Evolutionary conservation across 2,888 invertebrate species (phyloP), one percentile per base, ranked within the genome.

Genomic region (Polyommatus iphigenia): DNA sequence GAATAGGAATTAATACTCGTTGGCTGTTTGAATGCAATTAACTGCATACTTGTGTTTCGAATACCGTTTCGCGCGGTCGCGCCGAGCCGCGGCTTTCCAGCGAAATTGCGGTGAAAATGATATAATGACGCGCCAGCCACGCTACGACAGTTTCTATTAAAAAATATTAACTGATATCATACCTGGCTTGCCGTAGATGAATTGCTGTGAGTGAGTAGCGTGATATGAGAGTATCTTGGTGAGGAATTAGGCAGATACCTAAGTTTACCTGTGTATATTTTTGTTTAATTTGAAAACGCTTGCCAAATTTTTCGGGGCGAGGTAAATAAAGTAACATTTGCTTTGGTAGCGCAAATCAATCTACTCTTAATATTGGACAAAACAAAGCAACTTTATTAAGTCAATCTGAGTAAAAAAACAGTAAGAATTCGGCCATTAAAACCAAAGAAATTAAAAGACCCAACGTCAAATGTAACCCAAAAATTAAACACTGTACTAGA

Each of bases 71-170:
- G 90, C 91, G 87, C 88, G 92, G 90, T 85, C 89, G 91, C 86
- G 82, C 84, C 81, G 80, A 82, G 80, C 83, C 85, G 81, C 84
- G 84, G 89, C 92, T 92, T 93, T 93, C 91, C 85, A 91, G 85
- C 87, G 85, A 91, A 90, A 89, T 88, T 87, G 87, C 85, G 87
- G 91, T 88, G 91, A 92, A 93, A 91, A 86, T 87, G 86, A 89
- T 88, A 88, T 87, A 89, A 90, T 88, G 86, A 85, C 83, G 84
- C 82, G 81, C 71, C 78, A 79, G 77, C 87, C 89, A 90, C 88
- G 87, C 88, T 86, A 88, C 79, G 81, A 78, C 76, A 78, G 79
- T n/a, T 78, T 72, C 73, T 41, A 71, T 20, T 32, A 75, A 77
- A 71, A 77, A 73, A 77, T 75, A 29, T 67, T 79, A 73, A 24